phyloP scores from a whole-genome alignment of 2,888 invertebrate genomes.

The Didymodactylos carnosus region DNA sequence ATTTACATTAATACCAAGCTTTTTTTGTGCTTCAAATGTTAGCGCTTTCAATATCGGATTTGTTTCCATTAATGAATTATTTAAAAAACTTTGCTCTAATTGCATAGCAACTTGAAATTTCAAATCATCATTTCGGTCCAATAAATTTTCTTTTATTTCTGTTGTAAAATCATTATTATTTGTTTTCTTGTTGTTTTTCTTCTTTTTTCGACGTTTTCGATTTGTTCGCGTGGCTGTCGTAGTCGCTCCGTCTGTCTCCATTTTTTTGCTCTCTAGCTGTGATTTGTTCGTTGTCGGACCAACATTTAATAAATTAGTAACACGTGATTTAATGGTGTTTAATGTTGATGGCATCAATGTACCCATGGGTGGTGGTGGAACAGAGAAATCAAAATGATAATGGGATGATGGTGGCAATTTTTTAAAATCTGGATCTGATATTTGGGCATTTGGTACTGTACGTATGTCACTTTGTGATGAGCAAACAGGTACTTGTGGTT shows the following conservation, averaged over 20 bases:
- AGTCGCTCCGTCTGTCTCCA: no score
- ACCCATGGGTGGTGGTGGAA: neutral
- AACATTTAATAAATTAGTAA: neutral
- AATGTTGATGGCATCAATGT: no score
- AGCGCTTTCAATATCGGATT: neutral
- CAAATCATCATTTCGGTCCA: neutral
- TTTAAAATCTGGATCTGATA: neutral
- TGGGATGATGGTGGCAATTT: neutral
- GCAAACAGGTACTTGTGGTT: neutral
- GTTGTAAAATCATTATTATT: neutral
- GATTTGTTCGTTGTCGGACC: neutral
- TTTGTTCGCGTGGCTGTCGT: neutral
- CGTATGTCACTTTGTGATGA: neutral
- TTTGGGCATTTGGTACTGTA: neutral
- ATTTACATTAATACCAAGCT: neutral
- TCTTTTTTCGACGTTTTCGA: neutral
- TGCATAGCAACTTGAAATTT: neutral
- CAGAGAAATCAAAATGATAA: neutral
- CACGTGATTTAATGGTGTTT: neutral
- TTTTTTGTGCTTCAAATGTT: neutral
- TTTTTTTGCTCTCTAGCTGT: neutral
- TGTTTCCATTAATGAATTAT: no score
- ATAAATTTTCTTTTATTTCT: neutral
- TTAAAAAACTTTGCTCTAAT: neutral
- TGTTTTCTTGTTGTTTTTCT: neutral